A percentile compares a stretch with the other conserved stretches of the same genome.
phyloP scores from a whole-genome alignment of 2,888 invertebrate genomes.

The Hedya salicella region DNA sequence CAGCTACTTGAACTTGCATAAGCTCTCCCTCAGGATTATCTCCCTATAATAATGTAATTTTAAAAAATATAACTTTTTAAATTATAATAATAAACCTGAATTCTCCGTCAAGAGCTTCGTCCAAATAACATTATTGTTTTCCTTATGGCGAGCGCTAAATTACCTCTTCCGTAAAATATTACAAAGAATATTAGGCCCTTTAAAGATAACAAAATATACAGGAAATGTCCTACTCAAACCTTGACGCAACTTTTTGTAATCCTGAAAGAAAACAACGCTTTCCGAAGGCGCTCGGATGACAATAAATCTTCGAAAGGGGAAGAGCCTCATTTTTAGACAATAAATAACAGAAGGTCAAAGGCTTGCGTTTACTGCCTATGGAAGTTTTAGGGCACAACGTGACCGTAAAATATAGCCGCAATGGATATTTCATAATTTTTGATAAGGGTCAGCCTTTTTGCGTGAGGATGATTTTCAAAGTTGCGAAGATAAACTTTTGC shows the following conservation, averaged over 20 bases:
- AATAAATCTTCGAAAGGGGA: constrained; percentile 46
- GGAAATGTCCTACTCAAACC: constrained; percentile 22
- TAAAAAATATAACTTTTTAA: too few relatives aligned
- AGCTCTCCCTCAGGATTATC: too few relatives aligned
- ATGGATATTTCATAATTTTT: constrained; percentile 31
- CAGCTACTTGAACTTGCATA: too few relatives aligned
- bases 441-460: constrained; percentile 21
- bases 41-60: too few relatives aligned
- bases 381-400: constrained; percentile 36
- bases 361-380: constrained; percentile 39
- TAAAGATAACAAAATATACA: constrained; percentile 15
- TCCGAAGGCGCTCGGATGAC: constrained; percentile 14
- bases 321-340: constrained; percentile 44
- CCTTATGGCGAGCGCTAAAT: constrained; percentile 3
- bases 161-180: constrained; percentile 12
- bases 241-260: constrained; percentile 31
- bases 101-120: too few relatives aligned
- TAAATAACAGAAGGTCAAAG: constrained; percentile 48
- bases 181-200: constrained; percentile 19
- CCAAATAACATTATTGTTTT: not conserved
- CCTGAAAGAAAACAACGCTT: constrained; percentile 25
- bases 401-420: constrained; percentile 30
- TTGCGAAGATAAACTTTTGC: not conserved
- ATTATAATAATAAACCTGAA: too few relatives aligned
- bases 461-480: constrained; percentile 13